Percentiles rank a stretch among this genome's conserved stretches.
Evolutionary conservation across 2,113 vertebrate genomes (phyloP).

Genomic region (Illadopsis cleaveri): DNA sequence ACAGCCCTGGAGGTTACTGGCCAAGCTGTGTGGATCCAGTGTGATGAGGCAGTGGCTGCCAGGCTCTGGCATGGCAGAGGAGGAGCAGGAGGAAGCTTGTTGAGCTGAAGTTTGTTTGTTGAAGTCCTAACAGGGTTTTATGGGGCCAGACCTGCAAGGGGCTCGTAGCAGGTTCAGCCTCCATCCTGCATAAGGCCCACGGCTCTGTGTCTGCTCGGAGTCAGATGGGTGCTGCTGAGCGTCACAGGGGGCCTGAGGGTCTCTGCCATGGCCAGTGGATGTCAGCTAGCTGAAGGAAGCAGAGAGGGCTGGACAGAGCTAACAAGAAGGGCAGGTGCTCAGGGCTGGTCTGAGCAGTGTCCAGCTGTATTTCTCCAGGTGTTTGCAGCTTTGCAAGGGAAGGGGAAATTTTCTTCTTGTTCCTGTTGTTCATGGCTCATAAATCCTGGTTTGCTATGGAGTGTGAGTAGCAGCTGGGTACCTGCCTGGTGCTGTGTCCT

Average conservation of each 20-base stretch:
- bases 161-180: background rate
- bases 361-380: background rate
- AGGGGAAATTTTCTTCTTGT: background rate
- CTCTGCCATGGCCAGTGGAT: background rate
- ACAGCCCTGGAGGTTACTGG: background rate
- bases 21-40: fast-evolving
- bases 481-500: background rate
- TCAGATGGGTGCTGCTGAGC: background rate
- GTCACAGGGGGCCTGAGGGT: background rate
- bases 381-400: background rate
- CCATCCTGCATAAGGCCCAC: background rate
- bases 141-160: background rate
- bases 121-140: background rate
- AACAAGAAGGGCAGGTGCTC: background rate
- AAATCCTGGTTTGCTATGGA: background rate
- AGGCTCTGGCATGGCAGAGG: background rate
- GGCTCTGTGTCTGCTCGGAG: background rate
- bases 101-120: conserved; percentile 23
- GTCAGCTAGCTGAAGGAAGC: background rate
- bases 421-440: background rate
- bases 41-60: background rate
- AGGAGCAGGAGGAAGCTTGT: background rate
- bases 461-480: background rate
- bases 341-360: background rate
- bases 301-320: background rate